Percentiles rank a stretch among this genome's conserved stretches.
Conservation (phyloP, 2,888 invertebrate species). For the Leucania comma region DNA sequence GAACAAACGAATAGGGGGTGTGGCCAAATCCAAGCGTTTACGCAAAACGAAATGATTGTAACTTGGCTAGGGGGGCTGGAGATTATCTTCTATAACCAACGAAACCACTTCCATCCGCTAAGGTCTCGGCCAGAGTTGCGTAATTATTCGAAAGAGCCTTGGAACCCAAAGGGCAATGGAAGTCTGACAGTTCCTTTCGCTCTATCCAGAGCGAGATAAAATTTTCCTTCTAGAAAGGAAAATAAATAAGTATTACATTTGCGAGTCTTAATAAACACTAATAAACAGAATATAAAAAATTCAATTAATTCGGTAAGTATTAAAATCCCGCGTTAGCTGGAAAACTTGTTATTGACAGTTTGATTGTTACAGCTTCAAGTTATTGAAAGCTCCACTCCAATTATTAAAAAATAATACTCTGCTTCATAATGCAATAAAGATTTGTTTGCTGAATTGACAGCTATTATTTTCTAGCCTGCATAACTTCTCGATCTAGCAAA, state of each 20-base stretch:
- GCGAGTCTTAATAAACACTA: not conserved
- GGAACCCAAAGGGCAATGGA: too few species aligned
- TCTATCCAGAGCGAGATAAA: too few species aligned
- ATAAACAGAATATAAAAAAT: not conserved
- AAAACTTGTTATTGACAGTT: constrained; percentile 10
- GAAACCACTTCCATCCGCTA: not conserved
- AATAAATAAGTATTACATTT: too few species aligned
- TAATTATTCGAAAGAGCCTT: too few species aligned
- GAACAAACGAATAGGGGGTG: too few species aligned
- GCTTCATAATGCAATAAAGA: constrained; percentile 13
- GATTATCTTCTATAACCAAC: not conserved
- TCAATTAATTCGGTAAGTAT: not conserved
- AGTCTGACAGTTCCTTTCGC: too few species aligned
- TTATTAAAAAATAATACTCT: constrained; percentile 6
- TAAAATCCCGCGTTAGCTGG: not conserved
- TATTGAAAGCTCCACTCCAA: not conserved
- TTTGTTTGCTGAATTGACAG: constrained; percentile 13
- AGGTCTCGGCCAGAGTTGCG: not conserved
- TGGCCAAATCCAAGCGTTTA: too few species aligned
- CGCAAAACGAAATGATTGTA: too few species aligned
- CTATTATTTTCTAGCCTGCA: constrained; percentile 37
- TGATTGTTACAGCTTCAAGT: constrained; percentile 10
- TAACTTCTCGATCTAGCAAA: not conserved
- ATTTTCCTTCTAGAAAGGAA: too few species aligned
- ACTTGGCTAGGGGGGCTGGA: too few species aligned